These are phyloP conservation scores for Hydropsyche tenuis DNA, from an alignment of 1,140 invertebrate species.

Conservation along the genomic window DNA sequence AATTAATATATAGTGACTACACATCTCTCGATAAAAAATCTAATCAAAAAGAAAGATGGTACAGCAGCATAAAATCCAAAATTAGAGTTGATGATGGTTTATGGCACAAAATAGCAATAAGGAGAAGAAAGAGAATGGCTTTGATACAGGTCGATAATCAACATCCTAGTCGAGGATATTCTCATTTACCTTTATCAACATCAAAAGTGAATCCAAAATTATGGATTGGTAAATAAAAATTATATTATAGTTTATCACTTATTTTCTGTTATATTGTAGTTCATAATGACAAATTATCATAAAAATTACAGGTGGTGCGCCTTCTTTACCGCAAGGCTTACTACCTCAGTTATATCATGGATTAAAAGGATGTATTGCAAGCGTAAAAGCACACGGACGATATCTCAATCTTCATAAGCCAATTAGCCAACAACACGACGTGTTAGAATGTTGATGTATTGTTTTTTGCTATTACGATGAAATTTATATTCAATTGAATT, in stretches of 20 bases:
- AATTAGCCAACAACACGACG: slow-evolving; percentile 53
- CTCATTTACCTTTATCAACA: slow-evolving; percentile 69
- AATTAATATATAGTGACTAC: slow-evolving; percentile 61
- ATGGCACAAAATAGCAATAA: slow-evolving; percentile 75
- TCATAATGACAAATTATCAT: background rate
- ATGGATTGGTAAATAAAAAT: slow-evolving; percentile 71
- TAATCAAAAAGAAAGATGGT: slow-evolving; percentile 58
- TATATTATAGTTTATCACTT: background rate
- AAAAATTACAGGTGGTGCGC: slow-evolving; percentile 56
- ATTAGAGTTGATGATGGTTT: slow-evolving; percentile 71
- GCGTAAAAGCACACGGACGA: slow-evolving; percentile 58
- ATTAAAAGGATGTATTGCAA: slow-evolving; percentile 59
- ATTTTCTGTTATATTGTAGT: too few species aligned
- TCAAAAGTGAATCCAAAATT: slow-evolving; percentile 77
- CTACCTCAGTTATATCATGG: slow-evolving; percentile 58
- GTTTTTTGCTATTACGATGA: background rate
- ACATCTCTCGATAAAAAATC: slow-evolving; percentile 56
- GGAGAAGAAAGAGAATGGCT: slow-evolving; percentile 71
- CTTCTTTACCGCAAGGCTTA: slow-evolving; percentile 59
- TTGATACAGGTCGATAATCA: slow-evolving; percentile 74
- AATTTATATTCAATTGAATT: slow-evolving; percentile 3
- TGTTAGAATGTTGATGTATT: slow-evolving; percentile 38
- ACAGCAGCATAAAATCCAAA: slow-evolving; percentile 63
- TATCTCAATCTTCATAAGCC: slow-evolving; percentile 58
- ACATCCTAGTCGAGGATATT: slow-evolving; percentile 67